Conservation (phyloP, 2,113 vertebrate species). For the Verasper variegatus region DNA sequence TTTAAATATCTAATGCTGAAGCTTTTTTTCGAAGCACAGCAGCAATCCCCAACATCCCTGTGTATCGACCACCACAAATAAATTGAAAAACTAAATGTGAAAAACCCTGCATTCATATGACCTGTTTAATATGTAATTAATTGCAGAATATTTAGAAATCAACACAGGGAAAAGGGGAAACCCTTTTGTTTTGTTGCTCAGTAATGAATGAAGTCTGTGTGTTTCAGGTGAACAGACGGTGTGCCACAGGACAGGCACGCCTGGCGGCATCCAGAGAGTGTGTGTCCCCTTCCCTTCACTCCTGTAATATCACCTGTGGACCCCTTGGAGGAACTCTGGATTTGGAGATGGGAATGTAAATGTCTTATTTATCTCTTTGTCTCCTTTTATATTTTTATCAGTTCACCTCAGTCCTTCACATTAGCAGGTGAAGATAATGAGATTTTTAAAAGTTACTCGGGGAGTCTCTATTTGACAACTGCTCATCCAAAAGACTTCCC, state of each 20-base stretch:
- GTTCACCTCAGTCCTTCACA: background rate
- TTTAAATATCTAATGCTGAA: no score
- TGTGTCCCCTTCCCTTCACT: slow-evolving; percentile 75
- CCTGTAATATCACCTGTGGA: slow-evolving; percentile 85
- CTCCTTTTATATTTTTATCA: slow-evolving; percentile 1
- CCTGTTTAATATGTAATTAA: no score
- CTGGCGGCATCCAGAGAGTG: slow-evolving; percentile 87
- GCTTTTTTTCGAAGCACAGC: no score
- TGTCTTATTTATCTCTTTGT: background rate
- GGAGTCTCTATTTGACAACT: background rate
- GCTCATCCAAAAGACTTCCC: background rate
- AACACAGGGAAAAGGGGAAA: no score
- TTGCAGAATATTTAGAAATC: no score
- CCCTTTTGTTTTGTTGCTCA: no score
- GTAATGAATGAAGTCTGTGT: slow-evolving; percentile 16
- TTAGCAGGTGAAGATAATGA: no score
- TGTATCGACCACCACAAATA: no score
- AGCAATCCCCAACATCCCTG: no score
- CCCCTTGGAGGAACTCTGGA: slow-evolving; percentile 83
- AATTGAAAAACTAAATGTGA: no score
- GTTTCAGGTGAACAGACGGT: slow-evolving; percentile 85
- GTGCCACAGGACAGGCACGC: slow-evolving; percentile 82
- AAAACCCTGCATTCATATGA: no score
- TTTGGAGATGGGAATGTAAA: slow-evolving; percentile 90
- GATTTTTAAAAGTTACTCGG: no score